These are phyloP conservation scores for Machimus atricapillus DNA, from an alignment of 2,888 invertebrate genomes.

Conservation along the genomic window DNA sequence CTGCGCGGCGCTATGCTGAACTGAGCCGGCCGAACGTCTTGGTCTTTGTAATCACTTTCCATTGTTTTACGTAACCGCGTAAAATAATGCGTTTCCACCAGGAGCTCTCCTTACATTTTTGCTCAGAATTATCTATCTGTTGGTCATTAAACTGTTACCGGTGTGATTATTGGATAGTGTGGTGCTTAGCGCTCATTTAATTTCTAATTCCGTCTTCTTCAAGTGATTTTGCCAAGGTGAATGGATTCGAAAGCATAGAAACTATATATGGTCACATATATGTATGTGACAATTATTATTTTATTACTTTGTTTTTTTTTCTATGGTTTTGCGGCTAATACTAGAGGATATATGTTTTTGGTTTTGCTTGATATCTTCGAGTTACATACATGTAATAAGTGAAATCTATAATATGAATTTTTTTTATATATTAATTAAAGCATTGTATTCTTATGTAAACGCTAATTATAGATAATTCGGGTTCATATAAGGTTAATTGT, in stretches of 20 bases:
- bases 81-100: slow-evolving; percentile 9
- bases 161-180: not conserved
- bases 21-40: not conserved
- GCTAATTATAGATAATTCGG: not conserved
- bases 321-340: not conserved
- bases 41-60: slow-evolving; percentile 32
- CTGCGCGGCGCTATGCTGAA: not conserved
- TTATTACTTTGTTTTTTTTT: not conserved
- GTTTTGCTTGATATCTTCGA: not conserved
- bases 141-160: not conserved
- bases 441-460: not conserved
- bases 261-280: not conserved
- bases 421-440: not conserved
- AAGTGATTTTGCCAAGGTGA: slow-evolving; percentile 4
- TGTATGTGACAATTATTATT: not conserved
- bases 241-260: slow-evolving; percentile 32
- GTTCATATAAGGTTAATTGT: not conserved
- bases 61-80: slow-evolving; percentile 37
- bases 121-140: not conserved
- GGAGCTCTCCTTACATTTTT: not conserved
- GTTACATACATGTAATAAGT: not conserved
- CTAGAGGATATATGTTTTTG: not conserved
- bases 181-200: not conserved
- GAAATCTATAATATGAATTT: not conserved
- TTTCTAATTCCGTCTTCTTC: not conserved